Base-by-base conservation (phyloP, 2,113 vertebrate species). In the Dicrurus megarhynchus region DNA sequence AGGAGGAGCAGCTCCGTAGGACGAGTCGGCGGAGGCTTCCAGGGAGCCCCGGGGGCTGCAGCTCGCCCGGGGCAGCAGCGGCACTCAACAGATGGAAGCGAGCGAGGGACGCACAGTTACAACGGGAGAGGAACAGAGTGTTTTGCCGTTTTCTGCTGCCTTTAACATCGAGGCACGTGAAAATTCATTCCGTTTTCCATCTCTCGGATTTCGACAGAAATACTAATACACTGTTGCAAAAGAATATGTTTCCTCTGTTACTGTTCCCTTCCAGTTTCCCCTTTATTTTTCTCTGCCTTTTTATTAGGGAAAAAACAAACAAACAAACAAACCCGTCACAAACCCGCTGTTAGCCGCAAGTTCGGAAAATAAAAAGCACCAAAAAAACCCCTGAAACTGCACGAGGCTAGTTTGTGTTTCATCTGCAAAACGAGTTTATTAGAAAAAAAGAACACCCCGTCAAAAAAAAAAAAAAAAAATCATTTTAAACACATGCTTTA, bases 381-480 rank as follows among this genome's bases (percentile, higher is more conserved):
- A 12, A 28, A 28, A 71, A 28, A 10, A 0, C 1, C 20, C 22
- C 42, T 11, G 11, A 49, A 85, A 70, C 28, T 10, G 13, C 35
- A 50, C 21, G 14, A 10, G 3, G 7, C 2, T 44, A 7, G 14
- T 49, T 49, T 8, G 13, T 14, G 21, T 80, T 60, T 49, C 7
- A 33, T 24, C 26, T 67, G 23, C 61, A 21, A 78, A 88, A 50
- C 1, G 20, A 63, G 6, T 2, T 82, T 52, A 8, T 46, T 44
- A 13, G 3, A 2, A 33, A 33, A 30, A 20, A 6, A 7, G 2
- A 11, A 4, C 16, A 21, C 17, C 7, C 6, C 5, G 5, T 13
- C 6, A n/a, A 32, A 50, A 13, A 32, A 12, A 44, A 23, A 32
- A 3, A 11, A 16, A 26, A 39, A 8, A 21, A 75, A 41, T 33